A percentile compares a stretch with the other conserved stretches of the same genome.
Conservation (phyloP, 2,888 invertebrate species). For the Chrysolina oricalcia region DNA sequence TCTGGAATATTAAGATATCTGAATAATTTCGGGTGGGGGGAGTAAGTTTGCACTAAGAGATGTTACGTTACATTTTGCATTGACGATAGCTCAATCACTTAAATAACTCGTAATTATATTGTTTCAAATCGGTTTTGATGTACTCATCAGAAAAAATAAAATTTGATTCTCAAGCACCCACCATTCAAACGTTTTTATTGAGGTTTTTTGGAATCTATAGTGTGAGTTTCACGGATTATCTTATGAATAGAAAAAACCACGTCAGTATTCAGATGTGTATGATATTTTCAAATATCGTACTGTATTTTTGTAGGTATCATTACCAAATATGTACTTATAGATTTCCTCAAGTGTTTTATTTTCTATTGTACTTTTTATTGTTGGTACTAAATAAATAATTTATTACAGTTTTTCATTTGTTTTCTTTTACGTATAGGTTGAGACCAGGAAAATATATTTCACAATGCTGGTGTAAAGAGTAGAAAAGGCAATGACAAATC, state of each 20-base stretch:
- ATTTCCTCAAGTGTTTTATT: background rate
- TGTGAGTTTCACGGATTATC: background rate
- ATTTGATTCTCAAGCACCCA: background rate
- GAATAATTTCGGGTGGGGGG: no score
- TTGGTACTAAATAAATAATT: constrained; percentile 9
- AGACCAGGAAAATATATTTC: no score
- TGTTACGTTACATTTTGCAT: background rate
- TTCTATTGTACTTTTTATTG: constrained; percentile 3
- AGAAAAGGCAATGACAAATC: no score
- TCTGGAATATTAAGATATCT: no score
- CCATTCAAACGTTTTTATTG: background rate
- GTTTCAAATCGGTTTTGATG: background rate
- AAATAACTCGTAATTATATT: background rate
- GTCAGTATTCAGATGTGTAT: background rate
- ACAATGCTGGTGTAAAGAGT: no score
- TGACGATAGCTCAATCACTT: background rate
- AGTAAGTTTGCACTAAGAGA: no score
- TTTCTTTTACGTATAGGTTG: background rate
- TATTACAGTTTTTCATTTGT: background rate
- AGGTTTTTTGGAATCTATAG: background rate
- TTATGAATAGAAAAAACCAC: background rate
- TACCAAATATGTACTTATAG: constrained; percentile 14
- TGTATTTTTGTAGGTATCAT: constrained; percentile 15
- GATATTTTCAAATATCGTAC: background rate
- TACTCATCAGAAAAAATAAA: background rate